Base-by-base conservation (phyloP, 2,113 vertebrate genomes). In the Gasterosteus nipponicus region DNA sequence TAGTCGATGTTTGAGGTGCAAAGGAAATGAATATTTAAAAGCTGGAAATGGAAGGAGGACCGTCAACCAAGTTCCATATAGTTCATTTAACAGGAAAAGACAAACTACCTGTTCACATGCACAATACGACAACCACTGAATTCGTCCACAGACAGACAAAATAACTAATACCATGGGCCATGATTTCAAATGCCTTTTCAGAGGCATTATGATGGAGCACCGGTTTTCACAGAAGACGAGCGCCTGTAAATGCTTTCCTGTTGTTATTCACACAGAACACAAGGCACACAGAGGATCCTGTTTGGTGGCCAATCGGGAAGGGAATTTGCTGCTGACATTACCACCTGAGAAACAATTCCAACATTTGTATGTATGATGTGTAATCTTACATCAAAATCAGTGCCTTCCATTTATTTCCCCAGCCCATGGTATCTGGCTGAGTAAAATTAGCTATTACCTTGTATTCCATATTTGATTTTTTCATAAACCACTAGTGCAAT, bases 1-100 rank as follows among this genome's bases (percentile, higher is more conserved):
- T 83, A 84, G 92, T 68, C 59, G 10, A 44, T 41, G 73, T 53
- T 60, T 73, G 76, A 84, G 75, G 78, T 86, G 71, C 31, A 56
- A 57, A 22, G 78, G 64, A 89, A 91, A 93, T 84, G 85, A 90
- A 91, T 76, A 79, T 53, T 26, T 73, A 65, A 74, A 73, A 79
- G 81, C 67, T 67, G 83, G 82, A 87, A 86, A 61, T 72, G 75
- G 82, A 86, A 71, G 80, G 64, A 75, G 63, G 88, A 91, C 91
- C 87, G 91, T 89, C 83, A 90, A 60, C 46, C 35, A 6, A 2
- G 38, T 84, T 90, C 91, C 87, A 74, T 64, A 39, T 77, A 88
- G 83, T 90, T 86, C 81, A 88, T 83, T 86, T 90, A 60, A 84
- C 86, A 85, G 83, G 71, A 78, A 88, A 80, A 75, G 59, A 33